phyloP scores from a whole-genome alignment of 1,140 invertebrate species.

The Cydia pomonella region DNA sequence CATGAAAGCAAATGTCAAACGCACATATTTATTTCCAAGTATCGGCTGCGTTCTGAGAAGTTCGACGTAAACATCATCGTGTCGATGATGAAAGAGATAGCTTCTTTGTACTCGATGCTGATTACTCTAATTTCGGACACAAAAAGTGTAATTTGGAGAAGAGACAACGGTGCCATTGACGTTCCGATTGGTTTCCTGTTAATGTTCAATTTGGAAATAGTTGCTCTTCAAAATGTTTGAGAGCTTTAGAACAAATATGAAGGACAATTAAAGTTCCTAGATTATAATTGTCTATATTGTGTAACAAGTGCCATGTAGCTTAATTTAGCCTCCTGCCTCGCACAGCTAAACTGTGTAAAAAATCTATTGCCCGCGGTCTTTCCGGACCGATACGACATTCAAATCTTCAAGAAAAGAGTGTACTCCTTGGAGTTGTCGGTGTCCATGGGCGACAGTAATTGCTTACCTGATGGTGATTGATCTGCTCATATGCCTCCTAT shows the following conservation, averaged over 20 bases:
- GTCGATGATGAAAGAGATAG: conserved; percentile 80
- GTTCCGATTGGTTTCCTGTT: conserved; percentile 22
- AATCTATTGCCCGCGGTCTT: too few species aligned
- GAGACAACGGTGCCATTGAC: conserved; percentile 59
- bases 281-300: too few species aligned
- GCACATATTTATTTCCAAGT: conserved; percentile 80
- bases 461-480: too few species aligned
- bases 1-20: conserved; percentile 81
- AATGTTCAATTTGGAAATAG: not conserved
- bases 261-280: conserved; percentile 15
- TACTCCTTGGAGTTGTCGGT: too few species aligned
- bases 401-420: too few species aligned
- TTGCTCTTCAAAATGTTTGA: not conserved
- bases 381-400: too few species aligned
- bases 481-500: too few species aligned
- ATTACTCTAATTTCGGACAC: conserved; percentile 75
- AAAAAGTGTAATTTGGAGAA: conserved; percentile 59
- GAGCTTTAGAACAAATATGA: not conserved
- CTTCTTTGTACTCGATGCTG: conserved; percentile 76
- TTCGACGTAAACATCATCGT: conserved; percentile 74
- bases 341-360: too few species aligned
- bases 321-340: too few species aligned
- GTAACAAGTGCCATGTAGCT: too few species aligned
- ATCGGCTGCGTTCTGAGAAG: conserved; percentile 75
- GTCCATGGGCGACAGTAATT: too few species aligned